Evolutionary conservation across 1,140 invertebrate species (phyloP).

Genomic region (Periplaneta americana): DNA sequence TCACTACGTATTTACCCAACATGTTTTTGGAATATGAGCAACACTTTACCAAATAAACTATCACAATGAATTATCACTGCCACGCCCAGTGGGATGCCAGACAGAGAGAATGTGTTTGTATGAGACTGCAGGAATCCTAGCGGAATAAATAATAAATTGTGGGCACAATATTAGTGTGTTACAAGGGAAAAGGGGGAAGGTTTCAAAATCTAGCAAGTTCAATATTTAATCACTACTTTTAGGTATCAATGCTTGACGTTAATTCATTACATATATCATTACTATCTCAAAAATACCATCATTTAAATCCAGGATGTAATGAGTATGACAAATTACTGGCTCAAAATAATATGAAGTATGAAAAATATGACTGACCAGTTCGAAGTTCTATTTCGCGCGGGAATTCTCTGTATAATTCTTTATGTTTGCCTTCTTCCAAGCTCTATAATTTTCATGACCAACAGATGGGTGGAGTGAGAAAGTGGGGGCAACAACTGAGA

Average conservation of each 20-base stretch:
- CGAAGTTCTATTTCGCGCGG: neutral
- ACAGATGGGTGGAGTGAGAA: neutral
- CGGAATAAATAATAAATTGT: neutral
- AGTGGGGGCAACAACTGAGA: neutral
- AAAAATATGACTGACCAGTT: neutral
- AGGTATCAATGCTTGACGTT: too few relatives aligned
- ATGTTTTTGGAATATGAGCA: too few relatives aligned
- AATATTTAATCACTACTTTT: neutral
- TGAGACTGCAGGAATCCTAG: too few relatives aligned
- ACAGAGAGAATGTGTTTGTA: too few relatives aligned
- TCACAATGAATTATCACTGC: too few relatives aligned
- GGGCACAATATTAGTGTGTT: neutral
- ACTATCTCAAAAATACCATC: neutral
- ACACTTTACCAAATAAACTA: too few relatives aligned
- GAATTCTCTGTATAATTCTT: neutral
- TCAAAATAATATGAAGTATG: neutral
- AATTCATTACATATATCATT: neutral
- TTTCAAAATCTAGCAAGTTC: neutral
- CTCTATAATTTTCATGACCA: neutral
- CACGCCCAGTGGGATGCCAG: too few relatives aligned
- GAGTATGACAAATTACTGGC: neutral
- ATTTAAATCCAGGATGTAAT: neutral
- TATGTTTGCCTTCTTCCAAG: neutral
- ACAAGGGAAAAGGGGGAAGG: too few relatives aligned
- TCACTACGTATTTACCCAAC: too few relatives aligned